Percentiles rank a stretch among this genome's conserved stretches.
These are phyloP conservation scores for Phyllopteryx taeniolatus DNA, from an alignment of 2,113 vertebrate species.

Conservation along the genomic window DNA sequence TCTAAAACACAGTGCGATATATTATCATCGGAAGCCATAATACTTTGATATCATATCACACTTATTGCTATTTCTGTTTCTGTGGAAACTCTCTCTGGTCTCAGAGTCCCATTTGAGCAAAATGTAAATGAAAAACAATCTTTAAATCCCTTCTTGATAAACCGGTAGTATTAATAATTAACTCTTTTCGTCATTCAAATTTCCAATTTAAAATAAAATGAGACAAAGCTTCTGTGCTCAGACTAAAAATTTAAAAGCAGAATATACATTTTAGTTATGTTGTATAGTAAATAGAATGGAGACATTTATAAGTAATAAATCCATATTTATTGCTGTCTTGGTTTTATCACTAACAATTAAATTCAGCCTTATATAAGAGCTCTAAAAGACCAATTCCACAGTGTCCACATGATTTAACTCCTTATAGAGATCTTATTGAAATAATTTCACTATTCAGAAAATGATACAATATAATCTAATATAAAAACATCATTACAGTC, in stretches of 20 bases:
- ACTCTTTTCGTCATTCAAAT: background rate
- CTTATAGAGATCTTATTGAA: too few species aligned
- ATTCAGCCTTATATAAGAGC: background rate
- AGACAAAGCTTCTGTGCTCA: background rate
- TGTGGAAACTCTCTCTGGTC: constrained; percentile 15
- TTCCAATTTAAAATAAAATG: background rate
- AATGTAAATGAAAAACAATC: constrained; percentile 27
- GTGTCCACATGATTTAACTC: too few species aligned
- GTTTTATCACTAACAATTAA: background rate
- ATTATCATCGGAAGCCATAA: constrained; percentile 45
- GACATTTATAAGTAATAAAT: background rate
- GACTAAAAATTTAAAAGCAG: background rate
- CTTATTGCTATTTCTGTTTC: constrained; percentile 31
- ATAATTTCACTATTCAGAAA: background rate
- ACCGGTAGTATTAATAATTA: background rate
- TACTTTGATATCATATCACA: constrained; percentile 48
- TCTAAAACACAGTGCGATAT: constrained; percentile 56
- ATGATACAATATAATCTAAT: background rate
- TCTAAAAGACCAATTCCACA: too few species aligned
- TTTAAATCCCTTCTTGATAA: constrained; percentile 9
- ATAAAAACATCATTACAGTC: background rate
- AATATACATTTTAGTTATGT: background rate
- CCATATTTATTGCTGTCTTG: background rate
- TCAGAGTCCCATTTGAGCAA: constrained; percentile 28
- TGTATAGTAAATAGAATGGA: background rate